Conservation (phyloP, 2,888 invertebrate species). For the Macrophya alboannulata region DNA sequence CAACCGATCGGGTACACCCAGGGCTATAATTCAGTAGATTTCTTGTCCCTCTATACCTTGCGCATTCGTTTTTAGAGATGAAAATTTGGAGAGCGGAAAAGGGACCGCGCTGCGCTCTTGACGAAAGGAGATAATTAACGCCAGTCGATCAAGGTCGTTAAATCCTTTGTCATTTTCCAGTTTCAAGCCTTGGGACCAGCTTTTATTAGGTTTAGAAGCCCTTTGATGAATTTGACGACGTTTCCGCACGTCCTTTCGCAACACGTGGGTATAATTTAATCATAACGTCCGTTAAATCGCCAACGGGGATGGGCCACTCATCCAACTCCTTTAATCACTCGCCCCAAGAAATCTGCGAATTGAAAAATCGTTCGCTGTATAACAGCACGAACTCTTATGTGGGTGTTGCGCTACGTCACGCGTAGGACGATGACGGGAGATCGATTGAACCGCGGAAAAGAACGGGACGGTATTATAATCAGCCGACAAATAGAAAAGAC, state of each 20-base stretch:
- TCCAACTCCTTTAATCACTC: not conserved
- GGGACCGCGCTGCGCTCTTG: not conserved
- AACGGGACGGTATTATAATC: too few species aligned
- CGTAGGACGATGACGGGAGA: too few species aligned
- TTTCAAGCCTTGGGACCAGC: not conserved
- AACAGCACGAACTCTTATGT: not conserved
- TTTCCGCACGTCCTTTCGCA: not conserved
- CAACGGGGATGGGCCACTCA: not conserved
- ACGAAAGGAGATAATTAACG: not conserved
- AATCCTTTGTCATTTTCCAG: conserved; percentile 29
- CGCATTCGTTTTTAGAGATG: not conserved
- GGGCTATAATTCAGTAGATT: not conserved
- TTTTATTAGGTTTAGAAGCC: conserved; percentile 14
- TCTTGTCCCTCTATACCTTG: not conserved
- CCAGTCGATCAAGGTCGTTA: conserved; percentile 13
- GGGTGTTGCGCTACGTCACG: not conserved
- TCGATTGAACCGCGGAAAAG: too few species aligned
- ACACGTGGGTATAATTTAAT: conserved; percentile 23
- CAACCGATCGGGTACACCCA: not conserved
- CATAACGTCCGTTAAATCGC: not conserved
- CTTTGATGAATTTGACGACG: conserved; percentile 7
- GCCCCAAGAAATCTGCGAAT: not conserved
- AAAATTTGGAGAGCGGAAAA: not conserved
- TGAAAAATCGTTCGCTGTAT: not conserved
- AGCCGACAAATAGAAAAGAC: too few species aligned